Evolutionary conservation across 1,140 invertebrate genomes (phyloP).

Genomic region (Brachionus rubens): DNA sequence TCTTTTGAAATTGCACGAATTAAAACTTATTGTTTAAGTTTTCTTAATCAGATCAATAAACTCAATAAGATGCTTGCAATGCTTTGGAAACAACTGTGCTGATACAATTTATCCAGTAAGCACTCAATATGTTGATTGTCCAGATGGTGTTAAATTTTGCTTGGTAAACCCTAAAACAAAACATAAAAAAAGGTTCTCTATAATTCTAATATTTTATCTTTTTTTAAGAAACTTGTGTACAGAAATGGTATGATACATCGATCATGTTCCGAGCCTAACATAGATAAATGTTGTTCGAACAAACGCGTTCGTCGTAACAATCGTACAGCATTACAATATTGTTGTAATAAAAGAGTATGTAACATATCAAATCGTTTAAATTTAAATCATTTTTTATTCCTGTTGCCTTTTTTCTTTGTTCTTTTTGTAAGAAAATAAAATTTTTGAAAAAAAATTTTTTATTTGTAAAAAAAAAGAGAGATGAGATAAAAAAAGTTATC

Average conservation of each 20-base stretch:
- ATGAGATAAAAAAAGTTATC: too few species aligned
- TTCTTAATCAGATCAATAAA: neutral
- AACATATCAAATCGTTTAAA: neutral
- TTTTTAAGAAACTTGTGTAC: neutral
- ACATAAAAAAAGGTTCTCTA: too few species aligned
- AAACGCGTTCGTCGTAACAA: neutral
- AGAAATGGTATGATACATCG: neutral
- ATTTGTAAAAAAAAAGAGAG: too few species aligned
- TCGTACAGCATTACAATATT: neutral
- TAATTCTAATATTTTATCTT: too few species aligned
- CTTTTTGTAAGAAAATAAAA: conserved; percentile 8
- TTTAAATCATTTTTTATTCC: neutral
- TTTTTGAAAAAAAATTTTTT: too few species aligned
- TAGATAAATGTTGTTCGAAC: neutral
- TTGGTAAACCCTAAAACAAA: too few species aligned
- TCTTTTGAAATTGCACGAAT: too few species aligned
- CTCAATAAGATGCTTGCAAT: conserved; percentile 19
- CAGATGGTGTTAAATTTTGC: conserved; percentile 11
- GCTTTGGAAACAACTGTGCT: conserved; percentile 7
- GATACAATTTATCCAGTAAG: conserved; percentile 12
- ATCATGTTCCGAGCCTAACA: neutral
- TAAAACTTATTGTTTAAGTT: too few species aligned
- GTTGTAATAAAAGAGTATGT: conserved; percentile 33
- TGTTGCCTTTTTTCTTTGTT: neutral
- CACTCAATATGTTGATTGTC: conserved; percentile 14